Evolutionary conservation across 1,140 invertebrate genomes (phyloP), one percentile per base, ranked within the genome.

Genomic region (Drosophila rufa): DNA sequence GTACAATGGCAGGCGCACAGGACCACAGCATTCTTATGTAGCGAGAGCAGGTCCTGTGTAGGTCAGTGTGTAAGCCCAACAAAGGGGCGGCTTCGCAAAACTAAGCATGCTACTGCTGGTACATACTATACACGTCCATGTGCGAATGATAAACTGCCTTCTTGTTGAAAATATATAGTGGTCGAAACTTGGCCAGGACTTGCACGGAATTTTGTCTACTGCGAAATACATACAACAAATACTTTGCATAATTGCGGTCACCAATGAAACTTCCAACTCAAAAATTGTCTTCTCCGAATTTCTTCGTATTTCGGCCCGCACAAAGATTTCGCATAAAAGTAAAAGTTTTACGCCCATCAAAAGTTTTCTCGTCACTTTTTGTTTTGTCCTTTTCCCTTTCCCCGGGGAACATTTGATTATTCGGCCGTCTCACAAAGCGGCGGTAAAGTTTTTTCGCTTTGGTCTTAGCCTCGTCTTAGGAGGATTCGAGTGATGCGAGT

Each of bases 381-480:
- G 38, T 57, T 57, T 40, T 19, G 56, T 66, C 70, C 62, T 71
- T 60, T 67, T 75, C 68, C 40, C 42, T 46, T 46, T 48, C 62
- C 71, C 82, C 40, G 76, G 76, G 64, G 83, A 77, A 70, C 60
- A 66, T 86, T 87, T 86, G 75, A 73, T 79, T 76, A 80, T 70
- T 71, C 27, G 46, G 22, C 59, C 46, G 71, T 71, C 27, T 25
- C 47, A 22, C 38, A 38, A 61, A 42, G 75, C 19, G 53, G 30
- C 50, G 43, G 33, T 17, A 27, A 46, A 70, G 15, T 70, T 46
- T 58, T 70, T 33, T 27, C 38, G 12, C 9, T 47, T 47, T 8
- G 8, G 30, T 1, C 7, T 30, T 30, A 15, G n/a, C 40, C 62
- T 9, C 15, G n/a, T 33, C 48, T 8, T 8, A 11, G 27, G 12